Conservation (phyloP, 2,888 invertebrate species). For the Pollenia labialis region DNA sequence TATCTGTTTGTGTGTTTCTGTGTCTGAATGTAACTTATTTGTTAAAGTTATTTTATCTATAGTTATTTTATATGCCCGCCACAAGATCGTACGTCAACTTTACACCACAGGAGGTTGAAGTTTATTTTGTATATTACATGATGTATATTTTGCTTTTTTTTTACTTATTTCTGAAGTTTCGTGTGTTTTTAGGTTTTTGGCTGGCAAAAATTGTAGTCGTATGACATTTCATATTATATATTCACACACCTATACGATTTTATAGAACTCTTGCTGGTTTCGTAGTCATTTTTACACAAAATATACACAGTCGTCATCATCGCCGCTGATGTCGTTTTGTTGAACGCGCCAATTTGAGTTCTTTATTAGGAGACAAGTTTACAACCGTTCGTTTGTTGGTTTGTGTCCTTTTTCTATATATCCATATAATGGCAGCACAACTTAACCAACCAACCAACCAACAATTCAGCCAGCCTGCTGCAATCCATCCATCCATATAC, state of each 20-base stretch:
- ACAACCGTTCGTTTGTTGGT: conserved; percentile 56
- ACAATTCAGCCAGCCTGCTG: conserved; percentile 15
- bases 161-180: conserved; percentile 20
- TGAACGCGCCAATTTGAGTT: conserved; percentile 74
- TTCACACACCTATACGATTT: conserved; percentile 68
- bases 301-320: conserved; percentile 58
- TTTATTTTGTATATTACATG: conserved; percentile 74
- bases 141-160: conserved; percentile 67
- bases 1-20: background rate
- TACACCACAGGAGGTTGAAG: conserved; percentile 74
- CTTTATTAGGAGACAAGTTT: conserved; percentile 74
- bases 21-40: conserved; percentile 52
- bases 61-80: conserved; percentile 73
- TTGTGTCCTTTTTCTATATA: conserved; percentile 5
- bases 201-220: conserved; percentile 50
- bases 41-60: conserved; percentile 60
- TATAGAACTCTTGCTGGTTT: conserved; percentile 69
- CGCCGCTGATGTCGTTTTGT: conserved; percentile 66
- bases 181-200: conserved; percentile 44
- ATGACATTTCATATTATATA: conserved; percentile 66
- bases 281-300: conserved; percentile 66
- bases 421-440: conserved; percentile 28
- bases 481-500: conserved; percentile 3
- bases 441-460: conserved; percentile 21
- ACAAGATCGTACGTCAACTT: conserved; percentile 74